Evolutionary conservation across 64 coral and sea anemone species (phyloP), one percentile per base, ranked within the genome.

Genomic region (Stylophora pistillata): DNA sequence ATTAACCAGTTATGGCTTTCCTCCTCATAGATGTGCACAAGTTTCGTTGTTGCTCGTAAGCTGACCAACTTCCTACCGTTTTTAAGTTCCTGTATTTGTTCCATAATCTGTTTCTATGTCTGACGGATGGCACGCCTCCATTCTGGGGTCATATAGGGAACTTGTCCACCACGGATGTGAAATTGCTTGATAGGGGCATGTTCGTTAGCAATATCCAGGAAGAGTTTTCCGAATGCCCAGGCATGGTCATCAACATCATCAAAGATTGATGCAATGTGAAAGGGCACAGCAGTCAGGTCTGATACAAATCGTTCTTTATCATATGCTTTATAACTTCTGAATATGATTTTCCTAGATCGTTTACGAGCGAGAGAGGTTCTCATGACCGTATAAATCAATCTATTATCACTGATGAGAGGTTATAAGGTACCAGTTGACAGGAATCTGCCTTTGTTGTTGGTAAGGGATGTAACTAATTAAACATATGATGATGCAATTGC

Each of bases 341-440:
- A 16, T 41, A 0, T 75, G 53, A 75, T 52, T 18, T 52, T 47
- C 73, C 15, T 16, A 9, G 73, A 75, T 75, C 53, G 41, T 15
- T 52, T 52, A 37, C 53, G 73, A 18, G 32, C 53, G 33, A 52
- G 73, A 52, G 73, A 75, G 33, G 33, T 21, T 37, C 21, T 93
- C 37, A 82, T 37, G 33, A 86, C 82, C 28, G 82, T 86, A 26
- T 77, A 91, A 72, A 86, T 77, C 28, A 92, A 58, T 10, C 57
- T 56, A 72, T 92, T 84, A 79, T 87, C 74, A 71, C 84, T 87
- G 15, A 87, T 53, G 47, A 81, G 30, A 34, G 79, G 34, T 52
- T 92, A 34, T 23, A 92, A 26, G 23, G 66, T 78, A 28, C 85
- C 91, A 21, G 91, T 87, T 53, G 27, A 41, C 30, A 81, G 2